phyloP scores from a whole-genome alignment of 2,797 vertebrate genomes.

The Pangasius djambal region DNA sequence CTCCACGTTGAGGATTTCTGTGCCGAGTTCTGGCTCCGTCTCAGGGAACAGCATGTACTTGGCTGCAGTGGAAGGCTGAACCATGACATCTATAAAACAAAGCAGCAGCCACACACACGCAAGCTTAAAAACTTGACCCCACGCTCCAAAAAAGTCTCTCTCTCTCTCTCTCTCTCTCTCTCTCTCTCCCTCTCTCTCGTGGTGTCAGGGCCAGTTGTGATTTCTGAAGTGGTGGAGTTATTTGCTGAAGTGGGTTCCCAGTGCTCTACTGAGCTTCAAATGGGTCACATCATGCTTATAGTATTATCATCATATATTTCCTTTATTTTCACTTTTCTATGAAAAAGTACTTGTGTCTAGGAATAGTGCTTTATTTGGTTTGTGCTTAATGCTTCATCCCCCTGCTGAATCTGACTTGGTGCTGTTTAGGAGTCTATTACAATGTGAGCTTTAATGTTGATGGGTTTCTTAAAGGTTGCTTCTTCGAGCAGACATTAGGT shows the following conservation, averaged over 20 bases:
- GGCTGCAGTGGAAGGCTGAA: constrained; percentile 61
- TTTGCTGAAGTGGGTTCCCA: not conserved
- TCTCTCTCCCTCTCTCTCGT: not conserved
- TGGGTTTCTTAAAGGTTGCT: constrained; percentile 72
- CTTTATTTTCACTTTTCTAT: not conserved
- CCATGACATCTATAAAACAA: constrained; percentile 60
- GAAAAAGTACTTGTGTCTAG: not conserved
- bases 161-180: constrained; percentile 3
- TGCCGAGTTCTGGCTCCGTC: constrained; percentile 64
- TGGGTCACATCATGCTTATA: not conserved
- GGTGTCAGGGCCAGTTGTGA: not conserved
- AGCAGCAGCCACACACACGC: constrained; percentile 52
- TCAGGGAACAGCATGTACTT: constrained; percentile 73
- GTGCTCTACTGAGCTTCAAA: not conserved
- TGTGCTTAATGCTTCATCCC: constrained; percentile 1
- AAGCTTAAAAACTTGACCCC: constrained; percentile 39
- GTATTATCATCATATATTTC: not conserved
- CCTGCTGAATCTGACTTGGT: not conserved
- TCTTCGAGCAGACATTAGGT: constrained; percentile 71
- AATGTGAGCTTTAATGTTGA: constrained; percentile 63
- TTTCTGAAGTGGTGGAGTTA: not conserved
- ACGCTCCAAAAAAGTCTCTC: not conserved
- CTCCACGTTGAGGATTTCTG: constrained; percentile 47
- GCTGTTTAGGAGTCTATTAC: not conserved
- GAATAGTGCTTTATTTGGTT: not conserved